Base-by-base conservation (phyloP, 2,797 vertebrate genomes). In the Scolopax rusticola region DNA sequence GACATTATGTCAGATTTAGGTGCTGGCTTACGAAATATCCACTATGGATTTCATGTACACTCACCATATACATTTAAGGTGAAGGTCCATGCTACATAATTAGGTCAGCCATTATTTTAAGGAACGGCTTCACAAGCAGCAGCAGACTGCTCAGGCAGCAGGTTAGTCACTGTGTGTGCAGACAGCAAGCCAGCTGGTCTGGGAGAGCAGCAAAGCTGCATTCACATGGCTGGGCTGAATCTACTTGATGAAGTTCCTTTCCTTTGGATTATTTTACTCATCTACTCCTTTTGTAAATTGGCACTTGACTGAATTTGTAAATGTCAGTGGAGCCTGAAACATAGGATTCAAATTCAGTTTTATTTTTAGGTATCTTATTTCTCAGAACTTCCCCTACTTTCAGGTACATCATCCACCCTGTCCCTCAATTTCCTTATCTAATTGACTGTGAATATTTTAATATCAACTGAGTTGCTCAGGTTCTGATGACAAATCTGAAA, bases 61-160 rank as follows among this genome's bases (percentile, higher is more conserved):
- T 69, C 54, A 88, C 38, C 32, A 32, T 64, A 43, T 38, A 57
- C 23, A 7, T 82, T 82, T 84, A 79, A 86, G 78, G 33, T 64
- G 65, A 92, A 69, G 32, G 69, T 63, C 59, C 15, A 18, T 54
- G 47, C 40, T 70, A 12, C 40, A 12, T 76, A 82, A 76, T 89
- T 93, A 97, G 56, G 67, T 80, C 56, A 90, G 48, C 14, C 56
- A 56, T 61, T 90, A 90, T 95, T 87, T 92, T 73, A 82, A 79
- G 84, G 81, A 83, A 83, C 15, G 41, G n/a, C 41, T 95, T 82
- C 79, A 60, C 56, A 47, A 70, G 75, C 63, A 76, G 75, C 60
- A 88, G 73, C 38, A 80, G 77, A 47, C 65, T 3, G 15, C 56
- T 94, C 51, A 33, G 57, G 47, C 60, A 9, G 57, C 45, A 41